Percentiles rank a stretch among this genome's conserved stretches.
phyloP scores from a whole-genome alignment of 2,888 invertebrate genomes.

The Callimorpha dominula region DNA sequence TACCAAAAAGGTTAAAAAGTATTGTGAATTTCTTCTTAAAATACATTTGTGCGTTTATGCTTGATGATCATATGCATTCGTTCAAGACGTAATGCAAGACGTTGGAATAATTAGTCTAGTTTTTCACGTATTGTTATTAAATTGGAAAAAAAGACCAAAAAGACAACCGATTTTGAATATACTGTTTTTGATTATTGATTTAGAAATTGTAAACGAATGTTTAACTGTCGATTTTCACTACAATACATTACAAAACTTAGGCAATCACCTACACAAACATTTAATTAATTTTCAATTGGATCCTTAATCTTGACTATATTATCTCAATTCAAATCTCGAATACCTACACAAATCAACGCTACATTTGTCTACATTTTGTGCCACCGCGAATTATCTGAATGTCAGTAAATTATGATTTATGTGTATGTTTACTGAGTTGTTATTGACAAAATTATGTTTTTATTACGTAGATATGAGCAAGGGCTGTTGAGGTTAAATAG shows the following conservation, averaged over 20 bases:
- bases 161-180: too few relatives aligned
- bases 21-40: too few relatives aligned
- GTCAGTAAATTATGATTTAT: constrained; percentile 30
- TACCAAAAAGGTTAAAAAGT: too few relatives aligned
- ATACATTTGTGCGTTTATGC: too few relatives aligned
- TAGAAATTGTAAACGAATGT: too few relatives aligned
- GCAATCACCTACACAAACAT: background rate
- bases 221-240: too few relatives aligned
- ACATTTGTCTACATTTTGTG: constrained; percentile 25
- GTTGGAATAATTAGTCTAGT: too few relatives aligned
- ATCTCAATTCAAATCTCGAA: constrained; percentile 9
- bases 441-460: constrained; percentile 1
- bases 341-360: background rate
- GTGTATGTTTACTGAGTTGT: background rate
- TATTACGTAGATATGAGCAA: background rate
- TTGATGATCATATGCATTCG: too few relatives aligned
- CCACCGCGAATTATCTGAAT: constrained; percentile 22
- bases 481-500: background rate
- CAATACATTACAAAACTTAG: background rate
- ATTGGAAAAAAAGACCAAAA: too few relatives aligned
- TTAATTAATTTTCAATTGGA: background rate
- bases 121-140: too few relatives aligned
- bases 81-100: too few relatives aligned
- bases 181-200: too few relatives aligned
- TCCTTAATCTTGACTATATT: background rate